phyloP scores from a whole-genome alignment of 2,797 vertebrate genomes.

The Falco peregrinus region DNA sequence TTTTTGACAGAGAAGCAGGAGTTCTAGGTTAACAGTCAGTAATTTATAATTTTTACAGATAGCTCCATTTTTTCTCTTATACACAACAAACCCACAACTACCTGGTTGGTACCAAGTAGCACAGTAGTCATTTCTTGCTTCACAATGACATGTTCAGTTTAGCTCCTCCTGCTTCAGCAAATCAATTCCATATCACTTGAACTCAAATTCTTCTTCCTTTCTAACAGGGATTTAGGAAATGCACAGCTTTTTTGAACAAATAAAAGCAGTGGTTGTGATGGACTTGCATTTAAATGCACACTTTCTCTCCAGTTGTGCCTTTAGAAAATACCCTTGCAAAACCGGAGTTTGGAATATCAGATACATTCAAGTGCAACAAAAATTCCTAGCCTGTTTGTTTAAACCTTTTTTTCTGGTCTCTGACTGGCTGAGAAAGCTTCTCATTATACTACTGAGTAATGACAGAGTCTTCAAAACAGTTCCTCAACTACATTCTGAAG shows the following conservation, averaged over 20 bases:
- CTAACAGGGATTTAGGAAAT: not conserved
- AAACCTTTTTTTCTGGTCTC: not conserved
- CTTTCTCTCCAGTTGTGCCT: not conserved
- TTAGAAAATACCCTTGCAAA: not conserved
- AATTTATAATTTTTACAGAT: not conserved
- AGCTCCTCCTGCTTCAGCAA: not conserved
- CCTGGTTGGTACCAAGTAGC: not conserved
- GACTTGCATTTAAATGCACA: not conserved
- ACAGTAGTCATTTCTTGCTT: not conserved
- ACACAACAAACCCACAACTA: not conserved
- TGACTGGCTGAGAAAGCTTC: not conserved
- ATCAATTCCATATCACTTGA: not conserved
- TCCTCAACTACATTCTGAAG: constrained; percentile 24
- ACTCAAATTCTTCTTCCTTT: not conserved
- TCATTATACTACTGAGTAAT: constrained; percentile 1
- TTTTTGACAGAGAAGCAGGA: not conserved
- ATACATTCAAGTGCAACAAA: not conserved
- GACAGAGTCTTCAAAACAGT: not conserved
- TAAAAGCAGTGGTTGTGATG: not conserved
- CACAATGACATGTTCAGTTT: not conserved
- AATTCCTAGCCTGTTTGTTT: not conserved
- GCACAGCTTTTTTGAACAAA: not conserved
- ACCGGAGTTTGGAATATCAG: not conserved
- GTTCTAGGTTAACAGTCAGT: not conserved
- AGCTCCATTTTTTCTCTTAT: not conserved